phyloP scores from a whole-genome alignment of 2,113 vertebrate genomes.

The Bombycilla garrulus region DNA sequence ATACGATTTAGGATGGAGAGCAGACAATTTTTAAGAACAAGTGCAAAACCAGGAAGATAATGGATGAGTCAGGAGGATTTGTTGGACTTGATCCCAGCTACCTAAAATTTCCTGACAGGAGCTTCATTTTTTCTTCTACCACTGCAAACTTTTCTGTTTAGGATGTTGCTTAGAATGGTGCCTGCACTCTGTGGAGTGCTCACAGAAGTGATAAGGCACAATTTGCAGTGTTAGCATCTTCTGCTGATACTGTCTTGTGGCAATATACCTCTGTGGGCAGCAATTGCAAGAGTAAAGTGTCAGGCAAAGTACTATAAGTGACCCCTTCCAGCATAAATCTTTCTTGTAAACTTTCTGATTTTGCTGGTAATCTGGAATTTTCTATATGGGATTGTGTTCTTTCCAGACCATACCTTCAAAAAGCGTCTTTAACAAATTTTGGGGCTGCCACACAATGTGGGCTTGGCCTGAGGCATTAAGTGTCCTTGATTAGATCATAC shows the following conservation, averaged over 20 bases:
- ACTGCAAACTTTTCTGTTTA: constrained; percentile 19
- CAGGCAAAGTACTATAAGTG: neutral
- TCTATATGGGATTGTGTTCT: neutral
- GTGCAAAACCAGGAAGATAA: neutral
- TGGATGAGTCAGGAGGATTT: constrained; percentile 54
- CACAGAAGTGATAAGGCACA: neutral
- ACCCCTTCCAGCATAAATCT: neutral
- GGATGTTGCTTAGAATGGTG: neutral
- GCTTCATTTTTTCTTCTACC: neutral
- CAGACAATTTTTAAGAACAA: neutral
- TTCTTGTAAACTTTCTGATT: neutral
- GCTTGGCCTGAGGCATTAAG: neutral
- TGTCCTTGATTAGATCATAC: neutral
- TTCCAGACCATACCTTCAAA: neutral
- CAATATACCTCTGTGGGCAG: neutral
- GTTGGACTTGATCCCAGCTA: constrained; percentile 16
- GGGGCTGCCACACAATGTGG: neutral
- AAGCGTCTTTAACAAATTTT: neutral
- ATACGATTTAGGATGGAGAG: neutral
- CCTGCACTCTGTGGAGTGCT: neutral
- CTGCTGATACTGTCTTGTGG: neutral
- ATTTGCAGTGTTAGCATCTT: neutral
- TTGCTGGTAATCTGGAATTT: neutral
- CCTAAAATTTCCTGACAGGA: constrained; percentile 12
- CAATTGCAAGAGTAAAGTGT: neutral